Base-by-base conservation (phyloP, 2,888 invertebrate genomes). In the Aspidapion aeneum region DNA sequence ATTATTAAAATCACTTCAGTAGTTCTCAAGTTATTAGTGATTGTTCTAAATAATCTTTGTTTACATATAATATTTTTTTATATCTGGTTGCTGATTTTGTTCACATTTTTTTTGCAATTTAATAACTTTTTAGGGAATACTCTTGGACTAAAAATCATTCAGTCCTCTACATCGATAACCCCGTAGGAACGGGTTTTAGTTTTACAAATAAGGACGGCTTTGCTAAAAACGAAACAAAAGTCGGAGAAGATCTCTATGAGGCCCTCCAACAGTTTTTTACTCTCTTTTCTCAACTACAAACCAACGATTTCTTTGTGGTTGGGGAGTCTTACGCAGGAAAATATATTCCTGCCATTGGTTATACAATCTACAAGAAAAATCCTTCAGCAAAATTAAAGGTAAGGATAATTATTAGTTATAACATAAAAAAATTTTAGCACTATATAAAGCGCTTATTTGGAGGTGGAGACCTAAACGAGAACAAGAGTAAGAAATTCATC, bases 281-380 rank as follows among this genome's bases (percentile, higher is more conserved):
- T 67, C 76, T 96, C 0, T 97, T 96, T 76, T 89, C 90, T 0
- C 88, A 93, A 72, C 80, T 90, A 21, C 86, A 86, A 73, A 74
- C 80, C 0, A 90, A 89, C 72, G 89, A 90, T 58, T 95, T 97
- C 78, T 97, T 87, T 81, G 86, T 94, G 0, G 89, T 93, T 0
- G 96, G 96, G 0, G 96, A 96, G 81, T 94, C 94, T 0, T 95
- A 95, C 75, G 93, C 87, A 57, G 93, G 94, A 0, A 88, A 88
- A 76, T 87, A 87, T 74, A 85, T 88, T 0, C 96, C 96, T 1
- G 91, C 94, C 0, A 78, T 92, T 56, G 86, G 87, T 0, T 87
- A 90, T 74, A 86, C 89, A 0, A 91, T 93, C 61, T 87, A 90
- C 71, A 84, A 85, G 69, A 87, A 87, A 67, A 85, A 86, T 72